Conservation (phyloP, 1,140 invertebrate species). For the Pseudomyrmex dendroicus region DNA sequence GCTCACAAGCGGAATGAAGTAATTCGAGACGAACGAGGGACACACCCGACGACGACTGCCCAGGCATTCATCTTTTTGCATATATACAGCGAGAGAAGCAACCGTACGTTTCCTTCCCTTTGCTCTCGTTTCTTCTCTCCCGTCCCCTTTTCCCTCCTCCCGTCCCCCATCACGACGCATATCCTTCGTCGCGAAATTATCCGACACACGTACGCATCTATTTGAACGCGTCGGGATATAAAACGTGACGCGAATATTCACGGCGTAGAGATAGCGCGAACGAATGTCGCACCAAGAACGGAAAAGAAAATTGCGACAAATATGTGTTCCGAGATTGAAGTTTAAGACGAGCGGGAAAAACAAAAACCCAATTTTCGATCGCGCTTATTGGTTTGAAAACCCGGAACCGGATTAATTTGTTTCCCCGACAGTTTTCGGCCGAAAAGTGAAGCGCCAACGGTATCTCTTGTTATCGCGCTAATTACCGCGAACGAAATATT, state of each 20-base stretch:
- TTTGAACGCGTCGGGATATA: constrained; percentile 44
- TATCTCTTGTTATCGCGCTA: constrained; percentile 10
- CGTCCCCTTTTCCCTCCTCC: too few relatives aligned
- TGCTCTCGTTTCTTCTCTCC: too few relatives aligned
- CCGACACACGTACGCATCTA: constrained; percentile 47
- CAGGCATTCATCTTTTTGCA: not conserved
- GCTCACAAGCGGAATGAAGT: not conserved
- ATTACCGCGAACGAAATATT: constrained; percentile 40
- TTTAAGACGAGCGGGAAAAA: too few relatives aligned
- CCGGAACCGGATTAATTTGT: too few relatives aligned
- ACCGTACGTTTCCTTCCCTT: too few relatives aligned
- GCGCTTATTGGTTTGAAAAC: too few relatives aligned
- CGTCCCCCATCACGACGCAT: not conserved
- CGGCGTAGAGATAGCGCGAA: not conserved
- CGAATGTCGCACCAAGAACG: not conserved
- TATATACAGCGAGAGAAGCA: too few relatives aligned
- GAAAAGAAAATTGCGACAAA: not conserved
- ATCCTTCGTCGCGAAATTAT: constrained; percentile 21
- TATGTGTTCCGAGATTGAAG: not conserved
- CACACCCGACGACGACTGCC: not conserved
- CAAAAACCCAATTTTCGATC: too few relatives aligned
- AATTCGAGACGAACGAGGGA: constrained; percentile 4
- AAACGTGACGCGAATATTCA: constrained; percentile 51
- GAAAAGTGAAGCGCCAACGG: too few relatives aligned
- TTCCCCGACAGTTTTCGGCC: too few relatives aligned